phyloP scores from a whole-genome alignment of 2,888 invertebrate species.

The Hetaerina titia region DNA sequence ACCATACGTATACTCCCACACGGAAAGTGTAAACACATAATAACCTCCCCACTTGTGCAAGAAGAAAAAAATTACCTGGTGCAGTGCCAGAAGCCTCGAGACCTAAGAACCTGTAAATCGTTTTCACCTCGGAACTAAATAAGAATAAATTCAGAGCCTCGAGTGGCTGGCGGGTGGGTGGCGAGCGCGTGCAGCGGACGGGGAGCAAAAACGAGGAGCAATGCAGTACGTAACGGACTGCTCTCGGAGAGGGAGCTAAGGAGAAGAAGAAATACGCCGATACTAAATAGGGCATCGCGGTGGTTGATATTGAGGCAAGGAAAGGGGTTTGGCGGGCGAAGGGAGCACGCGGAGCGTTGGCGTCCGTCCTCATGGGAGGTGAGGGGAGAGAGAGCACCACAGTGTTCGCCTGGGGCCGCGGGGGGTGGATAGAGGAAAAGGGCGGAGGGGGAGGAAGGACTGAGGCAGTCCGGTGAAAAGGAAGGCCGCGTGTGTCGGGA shows the following conservation, averaged over 20 bases:
- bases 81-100: not conserved
- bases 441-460: not conserved
- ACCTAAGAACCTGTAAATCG: constrained; percentile 8
- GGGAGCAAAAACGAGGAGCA: not conserved
- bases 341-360: no score
- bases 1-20: not conserved
- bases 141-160: not conserved
- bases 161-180: no score
- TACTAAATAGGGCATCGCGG: constrained; percentile 16
- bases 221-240: not conserved
- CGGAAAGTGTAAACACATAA: not conserved
- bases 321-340: no score
- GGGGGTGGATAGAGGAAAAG: not conserved
- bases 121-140: not conserved
- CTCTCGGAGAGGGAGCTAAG: not conserved
- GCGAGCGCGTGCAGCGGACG: not conserved
- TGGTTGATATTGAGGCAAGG: no score
- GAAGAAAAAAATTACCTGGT: not conserved
- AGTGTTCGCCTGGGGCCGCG: no score
- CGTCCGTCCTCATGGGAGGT: no score
- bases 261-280: not conserved
- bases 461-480: not conserved
- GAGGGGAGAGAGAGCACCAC: no score
- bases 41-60: not conserved
- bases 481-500: not conserved